These are phyloP conservation scores for Anticlea derivata DNA, from an alignment of 2,888 invertebrate species.

Conservation along the genomic window DNA sequence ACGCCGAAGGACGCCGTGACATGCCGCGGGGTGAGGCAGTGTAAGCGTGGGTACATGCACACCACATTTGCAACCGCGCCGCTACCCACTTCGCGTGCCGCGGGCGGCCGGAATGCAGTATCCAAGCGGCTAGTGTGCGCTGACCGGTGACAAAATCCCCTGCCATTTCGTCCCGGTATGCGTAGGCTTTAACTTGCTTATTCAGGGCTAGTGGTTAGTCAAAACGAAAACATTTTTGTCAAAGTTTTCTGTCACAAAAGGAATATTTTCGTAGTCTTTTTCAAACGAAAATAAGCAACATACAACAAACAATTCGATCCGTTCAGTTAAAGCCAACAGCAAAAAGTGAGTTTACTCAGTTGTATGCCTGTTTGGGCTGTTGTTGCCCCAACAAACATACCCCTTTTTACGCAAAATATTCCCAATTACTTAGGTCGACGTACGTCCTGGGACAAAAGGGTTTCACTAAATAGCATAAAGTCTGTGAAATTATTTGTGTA, in stretches of 20 bases:
- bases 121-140: too few species aligned
- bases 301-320: slow-evolving; percentile 26
- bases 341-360: slow-evolving; percentile 34
- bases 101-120: too few species aligned
- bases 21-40: too few species aligned
- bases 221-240: too few species aligned
- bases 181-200: too few species aligned
- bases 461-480: slow-evolving; percentile 29
- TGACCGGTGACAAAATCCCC: too few species aligned
- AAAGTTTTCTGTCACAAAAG: not conserved
- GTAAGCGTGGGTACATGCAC: too few species aligned
- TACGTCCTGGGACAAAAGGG: slow-evolving; percentile 33
- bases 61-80: too few species aligned
- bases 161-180: too few species aligned
- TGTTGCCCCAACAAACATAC: slow-evolving; percentile 34
- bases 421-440: slow-evolving; percentile 37
- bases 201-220: too few species aligned
- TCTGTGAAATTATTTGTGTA: slow-evolving; percentile 22
- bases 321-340: slow-evolving; percentile 26
- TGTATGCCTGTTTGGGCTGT: slow-evolving; percentile 23
- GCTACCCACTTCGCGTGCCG: too few species aligned
- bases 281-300: slow-evolving; percentile 27
- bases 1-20: too few species aligned
- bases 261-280: not conserved
- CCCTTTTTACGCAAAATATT: slow-evolving; percentile 39